Base-by-base conservation (phyloP, 2,888 invertebrate genomes). In the Cenopis cana region DNA sequence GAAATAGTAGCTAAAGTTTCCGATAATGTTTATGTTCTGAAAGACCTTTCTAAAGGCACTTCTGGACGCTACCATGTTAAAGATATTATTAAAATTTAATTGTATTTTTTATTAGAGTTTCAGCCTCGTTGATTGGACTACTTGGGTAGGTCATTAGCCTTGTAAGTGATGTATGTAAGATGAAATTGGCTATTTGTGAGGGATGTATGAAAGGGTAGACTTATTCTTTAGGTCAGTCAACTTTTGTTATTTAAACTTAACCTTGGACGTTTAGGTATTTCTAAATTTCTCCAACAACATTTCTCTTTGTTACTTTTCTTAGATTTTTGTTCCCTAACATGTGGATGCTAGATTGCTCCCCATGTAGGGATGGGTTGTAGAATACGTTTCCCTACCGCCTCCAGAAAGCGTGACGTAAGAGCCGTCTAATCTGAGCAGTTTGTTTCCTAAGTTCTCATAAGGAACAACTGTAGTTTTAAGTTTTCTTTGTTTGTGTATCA, bases 31-130 rank as follows among this genome's bases (percentile, higher is more conserved):
- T 69, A 64, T 38, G 38, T 62, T 50, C 52, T 64, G 10, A 69
- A 69, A 24, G 64, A 69, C 29, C 29, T 66, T 46, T 17, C 17
- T 8, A 56, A 56, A 33, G 55, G 55, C 8, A 61, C 61, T 18
- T 46, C 61, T 55, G 68, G 68, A 46, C 41, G 61, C n/a, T 68
- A 24, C 9, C 68, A 68, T 61, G 55, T 68, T 8, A 68, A 68
- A 14, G 68, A 65, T 12, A 66, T 54, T 17, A 52, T 61, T 49
- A 66, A 66, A 66, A 66, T 66, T 33, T 66, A 49, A 66, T 24
- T 4, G 2, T 24, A 24, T 14, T 2, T 29, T n/a, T 46, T 36
- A 36, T 64, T 38, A 9, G 24, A 14, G 12, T 17, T 9, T 20
- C 17, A 46, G 1, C 41, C 9, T 46, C 41, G 0, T 46, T 36